Evolutionary conservation across 1,140 invertebrate species (phyloP).

Genomic region (Agrilus planipennis): DNA sequence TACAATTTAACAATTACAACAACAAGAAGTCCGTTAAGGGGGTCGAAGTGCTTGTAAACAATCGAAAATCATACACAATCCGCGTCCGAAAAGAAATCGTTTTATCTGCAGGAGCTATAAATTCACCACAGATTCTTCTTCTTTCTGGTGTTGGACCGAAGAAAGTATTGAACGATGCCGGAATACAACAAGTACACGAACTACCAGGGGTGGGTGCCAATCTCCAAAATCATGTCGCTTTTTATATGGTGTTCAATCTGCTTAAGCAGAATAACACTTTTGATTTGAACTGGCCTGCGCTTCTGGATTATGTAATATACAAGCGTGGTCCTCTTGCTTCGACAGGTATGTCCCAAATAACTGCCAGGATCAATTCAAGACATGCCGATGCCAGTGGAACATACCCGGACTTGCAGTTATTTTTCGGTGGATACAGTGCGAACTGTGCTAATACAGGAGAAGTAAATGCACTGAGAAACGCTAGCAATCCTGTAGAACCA

Average conservation of each 20-base stretch:
- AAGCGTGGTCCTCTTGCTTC: constrained; percentile 47
- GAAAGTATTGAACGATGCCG: constrained; percentile 37
- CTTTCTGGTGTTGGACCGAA: constrained; percentile 47
- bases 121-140: constrained; percentile 44
- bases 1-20: constrained; percentile 14
- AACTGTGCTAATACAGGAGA: constrained; percentile 44
- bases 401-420: constrained; percentile 53
- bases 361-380: constrained; percentile 46
- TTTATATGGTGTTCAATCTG: constrained; percentile 37
- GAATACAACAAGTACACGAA: constrained; percentile 42
- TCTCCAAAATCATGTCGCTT: constrained; percentile 60
- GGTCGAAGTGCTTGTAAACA: constrained; percentile 38
- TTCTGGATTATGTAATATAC: constrained; percentile 47
- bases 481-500: constrained; percentile 31
- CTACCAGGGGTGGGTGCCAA: constrained; percentile 67
- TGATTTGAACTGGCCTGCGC: constrained; percentile 47
- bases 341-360: constrained; percentile 43
- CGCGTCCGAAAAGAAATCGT: constrained; percentile 43
- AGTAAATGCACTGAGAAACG: constrained; percentile 32
- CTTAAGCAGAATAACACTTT: constrained; percentile 41
- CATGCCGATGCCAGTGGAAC: constrained; percentile 39
- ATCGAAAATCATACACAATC: constrained; percentile 26
- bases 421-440: constrained; percentile 54
- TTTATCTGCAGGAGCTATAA: constrained; percentile 43
- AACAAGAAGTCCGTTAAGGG: constrained; percentile 20